Base-by-base conservation (phyloP, 2,113 vertebrate species). In the Phocoena sinus region DNA sequence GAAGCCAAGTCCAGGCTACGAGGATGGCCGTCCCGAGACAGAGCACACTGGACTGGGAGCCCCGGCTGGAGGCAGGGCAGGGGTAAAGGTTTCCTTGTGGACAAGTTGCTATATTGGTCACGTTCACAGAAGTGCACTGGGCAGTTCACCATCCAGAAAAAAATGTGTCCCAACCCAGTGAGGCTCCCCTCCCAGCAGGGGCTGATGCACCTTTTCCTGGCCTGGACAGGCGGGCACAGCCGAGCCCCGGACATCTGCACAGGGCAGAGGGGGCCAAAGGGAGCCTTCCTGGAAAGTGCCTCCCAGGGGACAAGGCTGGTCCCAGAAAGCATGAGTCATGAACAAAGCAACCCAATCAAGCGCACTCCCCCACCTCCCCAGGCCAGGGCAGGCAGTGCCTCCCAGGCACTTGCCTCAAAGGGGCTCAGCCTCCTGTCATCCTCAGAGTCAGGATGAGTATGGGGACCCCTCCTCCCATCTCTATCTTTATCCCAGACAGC, bases 281-380 rank as follows among this genome's bases (percentile, higher is more conserved):
- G 88, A 63, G 15, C 91, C 91, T 95, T 94, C 85, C 60, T 84
- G 74, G 89, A 80, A 97, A 91, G 50, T 12, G 87, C 62, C 50
- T 95, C 90, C 82, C 80, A 0, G 13, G 44, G 70, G 91, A 87
- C 76, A 50, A 95, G 70, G 76, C 85, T 87, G 71, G 91, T 90
- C 90, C 82, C 89, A 92, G 96, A 94, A 62, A 77, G 60, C 5
- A 6, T 95, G 93, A 97, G 74, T 96, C 93, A 88, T 2, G 36
- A 74, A 65, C 23, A 14, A 36, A 92, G 74, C 41, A 50, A 53
- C 53, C 60, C 12, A 1, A 36, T 53, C 0, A 4, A 36, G 63
- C n/a, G 28, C 21, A 12, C 12, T 6, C 8, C 21, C 15, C n/a
- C 44, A 9, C 89, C 36, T 2, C 15, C 1, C 50, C 33, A 0